A percentile compares a stretch with the other conserved stretches of the same genome.
Evolutionary conservation across 2,888 invertebrate genomes (phyloP).

Genomic region (Heterodera filipjevi): DNA sequence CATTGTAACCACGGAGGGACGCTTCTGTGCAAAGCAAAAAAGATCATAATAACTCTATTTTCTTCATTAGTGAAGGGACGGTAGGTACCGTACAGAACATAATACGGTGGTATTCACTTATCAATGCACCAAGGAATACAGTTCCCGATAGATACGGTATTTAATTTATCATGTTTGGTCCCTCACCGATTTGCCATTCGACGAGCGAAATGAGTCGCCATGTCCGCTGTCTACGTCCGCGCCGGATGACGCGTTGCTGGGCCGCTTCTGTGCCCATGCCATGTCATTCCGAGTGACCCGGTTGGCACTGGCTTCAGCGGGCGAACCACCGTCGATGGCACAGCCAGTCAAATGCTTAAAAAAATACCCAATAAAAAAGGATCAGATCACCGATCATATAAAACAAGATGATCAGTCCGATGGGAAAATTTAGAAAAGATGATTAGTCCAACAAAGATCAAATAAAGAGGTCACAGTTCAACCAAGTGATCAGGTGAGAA

Average conservation of each 20-base stretch:
- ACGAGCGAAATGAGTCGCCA: conserved; percentile 28
- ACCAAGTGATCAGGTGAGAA: no score
- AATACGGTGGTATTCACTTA: no score
- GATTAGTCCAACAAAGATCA: no score
- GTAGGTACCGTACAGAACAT: no score
- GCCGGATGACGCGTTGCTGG: conserved; percentile 22
- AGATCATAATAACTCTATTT: no score
- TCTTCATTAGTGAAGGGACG: no score
- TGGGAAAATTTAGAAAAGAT: no score
- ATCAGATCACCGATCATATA: no score
- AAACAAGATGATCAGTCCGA: no score
- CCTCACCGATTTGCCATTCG: not conserved
- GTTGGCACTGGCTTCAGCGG: not conserved
- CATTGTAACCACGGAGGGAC: conserved; percentile 24
- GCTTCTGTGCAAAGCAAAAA: not conserved
- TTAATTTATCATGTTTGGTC: no score
- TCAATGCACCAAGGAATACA: not conserved
- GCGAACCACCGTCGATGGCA: not conserved
- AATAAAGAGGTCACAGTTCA: no score
- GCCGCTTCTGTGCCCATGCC: not conserved
- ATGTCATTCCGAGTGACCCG: not conserved
- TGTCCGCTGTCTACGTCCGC: conserved; percentile 32
- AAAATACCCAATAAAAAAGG: no score
- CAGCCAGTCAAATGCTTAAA: not conserved
- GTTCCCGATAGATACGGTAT: not conserved